Conservation (phyloP, 1,140 invertebrate genomes). For the Acarapis woodi region DNA sequence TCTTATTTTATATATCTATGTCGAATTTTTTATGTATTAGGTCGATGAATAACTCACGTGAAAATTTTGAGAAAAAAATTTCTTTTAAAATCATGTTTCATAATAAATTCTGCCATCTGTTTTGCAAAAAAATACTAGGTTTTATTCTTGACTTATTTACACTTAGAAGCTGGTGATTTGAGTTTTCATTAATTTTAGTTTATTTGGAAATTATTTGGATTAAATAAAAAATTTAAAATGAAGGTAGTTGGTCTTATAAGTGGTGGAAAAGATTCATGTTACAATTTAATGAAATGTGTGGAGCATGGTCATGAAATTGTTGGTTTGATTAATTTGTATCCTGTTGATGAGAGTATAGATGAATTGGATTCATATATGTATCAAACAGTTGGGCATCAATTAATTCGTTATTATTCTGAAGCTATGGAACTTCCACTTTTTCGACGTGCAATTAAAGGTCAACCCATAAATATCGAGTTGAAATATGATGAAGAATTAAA, state of each 20-base stretch:
- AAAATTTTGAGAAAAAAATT: too few relatives aligned
- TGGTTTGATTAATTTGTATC: constrained; percentile 78
- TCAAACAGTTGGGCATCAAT: constrained; percentile 89
- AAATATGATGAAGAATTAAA: constrained; percentile 57
- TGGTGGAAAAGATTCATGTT: constrained; percentile 97
- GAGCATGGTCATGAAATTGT: constrained; percentile 82
- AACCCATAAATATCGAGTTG: constrained; percentile 37
- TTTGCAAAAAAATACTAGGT: too few relatives aligned
- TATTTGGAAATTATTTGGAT: too few relatives aligned
- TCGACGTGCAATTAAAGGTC: constrained; percentile 40
- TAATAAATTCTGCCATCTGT: too few relatives aligned
- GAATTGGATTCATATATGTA: constrained; percentile 99
- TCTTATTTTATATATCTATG: too few relatives aligned
- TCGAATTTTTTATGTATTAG: too few relatives aligned
- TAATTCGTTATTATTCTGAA: constrained; percentile 61
- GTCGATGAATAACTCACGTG: too few relatives aligned
- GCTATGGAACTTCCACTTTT: constrained; percentile 78
- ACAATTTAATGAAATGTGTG: constrained; percentile 92
- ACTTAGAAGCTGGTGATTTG: too few relatives aligned
- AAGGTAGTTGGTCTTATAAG: constrained; percentile 12
- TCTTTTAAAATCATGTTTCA: too few relatives aligned
- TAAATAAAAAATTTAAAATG: too few relatives aligned
- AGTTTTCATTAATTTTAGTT: too few relatives aligned
- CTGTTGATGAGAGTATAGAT: constrained; percentile 33
- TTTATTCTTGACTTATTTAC: too few relatives aligned